phyloP scores from a whole-genome alignment of 2,113 vertebrate genomes.

The Trematocara unimaculatum region DNA sequence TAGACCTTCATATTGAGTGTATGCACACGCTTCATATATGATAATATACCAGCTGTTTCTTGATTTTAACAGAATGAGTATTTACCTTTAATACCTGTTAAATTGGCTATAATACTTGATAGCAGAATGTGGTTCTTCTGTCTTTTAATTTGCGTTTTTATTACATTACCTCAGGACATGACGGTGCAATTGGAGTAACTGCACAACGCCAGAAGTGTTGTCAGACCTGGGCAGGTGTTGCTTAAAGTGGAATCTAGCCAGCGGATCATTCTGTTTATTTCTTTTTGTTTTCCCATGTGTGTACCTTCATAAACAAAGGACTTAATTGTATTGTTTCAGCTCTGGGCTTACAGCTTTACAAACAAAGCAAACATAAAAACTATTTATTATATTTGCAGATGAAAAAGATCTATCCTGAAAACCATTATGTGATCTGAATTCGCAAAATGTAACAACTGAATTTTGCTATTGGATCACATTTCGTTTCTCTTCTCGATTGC shows the following conservation, averaged over 20 bases:
- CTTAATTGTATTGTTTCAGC: neutral
- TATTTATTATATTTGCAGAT: neutral
- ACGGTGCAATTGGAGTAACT: neutral
- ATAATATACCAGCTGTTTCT: neutral
- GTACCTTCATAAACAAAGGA: neutral
- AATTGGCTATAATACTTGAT: neutral
- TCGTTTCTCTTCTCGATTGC: neutral
- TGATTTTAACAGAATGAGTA: neutral
- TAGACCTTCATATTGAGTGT: neutral
- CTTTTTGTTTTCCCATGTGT: neutral
- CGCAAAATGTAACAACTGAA: neutral
- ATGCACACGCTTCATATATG: neutral
- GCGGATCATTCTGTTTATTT: neutral
- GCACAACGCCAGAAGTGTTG: neutral
- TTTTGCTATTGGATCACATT: neutral
- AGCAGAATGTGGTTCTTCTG: neutral
- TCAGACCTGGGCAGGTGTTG: neutral
- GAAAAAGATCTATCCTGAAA: neutral
- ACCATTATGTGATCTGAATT: neutral
- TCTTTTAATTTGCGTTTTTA: neutral
- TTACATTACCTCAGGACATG: neutral
- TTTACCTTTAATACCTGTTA: neutral
- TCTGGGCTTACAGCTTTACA: neutral
- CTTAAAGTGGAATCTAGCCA: neutral
- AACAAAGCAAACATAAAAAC: neutral